Conservation (phyloP, 2,888 invertebrate genomes). For the Morinoia aosen region DNA sequence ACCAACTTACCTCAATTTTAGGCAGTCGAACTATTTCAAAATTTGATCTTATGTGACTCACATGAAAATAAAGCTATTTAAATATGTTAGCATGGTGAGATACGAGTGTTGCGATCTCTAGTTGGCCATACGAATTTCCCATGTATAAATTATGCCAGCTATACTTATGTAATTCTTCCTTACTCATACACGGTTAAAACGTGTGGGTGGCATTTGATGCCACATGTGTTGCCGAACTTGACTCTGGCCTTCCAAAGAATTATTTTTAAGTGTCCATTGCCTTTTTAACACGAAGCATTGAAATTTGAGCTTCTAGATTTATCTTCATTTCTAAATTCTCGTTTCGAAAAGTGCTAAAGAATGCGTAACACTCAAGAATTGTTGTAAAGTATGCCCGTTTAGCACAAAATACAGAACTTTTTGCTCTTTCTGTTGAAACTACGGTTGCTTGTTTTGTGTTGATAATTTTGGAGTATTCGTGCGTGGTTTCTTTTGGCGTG, state of each 20-base stretch:
- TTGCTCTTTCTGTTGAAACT: neutral
- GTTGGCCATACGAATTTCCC: neutral
- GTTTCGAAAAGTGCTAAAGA: neutral
- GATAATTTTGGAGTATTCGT: neutral
- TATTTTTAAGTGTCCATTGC: neutral
- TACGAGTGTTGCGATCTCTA: neutral
- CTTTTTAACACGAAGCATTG: neutral
- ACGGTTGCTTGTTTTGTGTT: neutral
- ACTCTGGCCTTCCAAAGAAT: neutral
- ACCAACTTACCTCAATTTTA: neutral
- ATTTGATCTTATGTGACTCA: neutral
- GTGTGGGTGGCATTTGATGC: neutral
- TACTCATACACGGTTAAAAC: neutral
- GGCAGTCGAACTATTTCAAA: neutral
- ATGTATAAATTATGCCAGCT: neutral
- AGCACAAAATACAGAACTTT: neutral
- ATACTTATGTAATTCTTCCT: neutral
- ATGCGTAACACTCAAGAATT: neutral
- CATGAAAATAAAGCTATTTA: neutral
- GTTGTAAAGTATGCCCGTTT: neutral
- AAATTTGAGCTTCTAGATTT: neutral
- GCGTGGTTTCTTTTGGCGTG: neutral
- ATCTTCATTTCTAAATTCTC: neutral
- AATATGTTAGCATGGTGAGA: neutral
- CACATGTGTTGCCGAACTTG: neutral